phyloP scores from a whole-genome alignment of 2,797 vertebrate genomes.

The Taenioides sp. region DNA sequence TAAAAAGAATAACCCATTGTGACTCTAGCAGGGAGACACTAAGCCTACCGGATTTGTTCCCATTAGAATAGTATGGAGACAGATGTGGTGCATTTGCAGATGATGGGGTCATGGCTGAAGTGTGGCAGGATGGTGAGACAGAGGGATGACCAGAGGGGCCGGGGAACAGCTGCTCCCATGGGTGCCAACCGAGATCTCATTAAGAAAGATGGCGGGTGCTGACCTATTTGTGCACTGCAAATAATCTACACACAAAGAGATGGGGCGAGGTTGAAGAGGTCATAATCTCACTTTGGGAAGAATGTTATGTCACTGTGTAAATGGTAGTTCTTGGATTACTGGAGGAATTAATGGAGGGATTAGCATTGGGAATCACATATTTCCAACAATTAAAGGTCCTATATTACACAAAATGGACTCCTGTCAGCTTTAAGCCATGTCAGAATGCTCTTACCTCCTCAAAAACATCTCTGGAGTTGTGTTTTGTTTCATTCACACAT shows the following conservation, averaged over 20 bases:
- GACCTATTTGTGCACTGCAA: constrained; percentile 72
- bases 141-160: constrained; percentile 64
- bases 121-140: constrained; percentile 49
- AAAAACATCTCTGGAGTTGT: no score
- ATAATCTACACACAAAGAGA: constrained; percentile 46
- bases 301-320: constrained; percentile 56
- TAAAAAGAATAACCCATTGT: neutral
- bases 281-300: constrained; percentile 57
- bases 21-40: neutral
- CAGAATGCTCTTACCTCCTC: no score
- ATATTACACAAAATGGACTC: no score
- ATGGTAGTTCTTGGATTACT: constrained; percentile 27
- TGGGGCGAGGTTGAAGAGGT: constrained; percentile 43
- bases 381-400: neutral
- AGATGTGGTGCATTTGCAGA: constrained; percentile 59
- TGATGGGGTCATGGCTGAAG: constrained; percentile 40
- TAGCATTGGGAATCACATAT: neutral
- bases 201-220: constrained; percentile 74
- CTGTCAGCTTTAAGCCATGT: no score
- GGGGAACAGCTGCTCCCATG: constrained; percentile 73
- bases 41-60: constrained; percentile 27
- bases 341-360: constrained; percentile 40
- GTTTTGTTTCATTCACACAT: no score
- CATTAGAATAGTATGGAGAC: constrained; percentile 30
- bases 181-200: constrained; percentile 75